These are phyloP conservation scores for Huso huso DNA, from an alignment of 2,797 vertebrate species.

Conservation along the genomic window DNA sequence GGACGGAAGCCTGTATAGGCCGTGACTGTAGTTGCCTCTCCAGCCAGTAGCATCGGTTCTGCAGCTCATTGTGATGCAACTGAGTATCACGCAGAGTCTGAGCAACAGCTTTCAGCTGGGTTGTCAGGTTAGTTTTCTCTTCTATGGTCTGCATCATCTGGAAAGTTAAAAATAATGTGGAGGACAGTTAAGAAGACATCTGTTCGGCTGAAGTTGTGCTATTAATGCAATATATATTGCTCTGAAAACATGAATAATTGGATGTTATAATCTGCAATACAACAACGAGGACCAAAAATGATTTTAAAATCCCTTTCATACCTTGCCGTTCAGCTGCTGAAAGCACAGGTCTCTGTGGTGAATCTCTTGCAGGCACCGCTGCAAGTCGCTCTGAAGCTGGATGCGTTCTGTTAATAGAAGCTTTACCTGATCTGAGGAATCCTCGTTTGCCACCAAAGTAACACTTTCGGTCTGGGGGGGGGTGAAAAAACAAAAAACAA, in stretches of 20 bases:
- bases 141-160: constrained; percentile 66
- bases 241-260: neutral
- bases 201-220: neutral
- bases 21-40: constrained; percentile 53
- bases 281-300: neutral
- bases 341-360: constrained; percentile 68
- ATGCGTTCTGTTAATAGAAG: constrained; percentile 49
- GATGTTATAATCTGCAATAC: neutral
- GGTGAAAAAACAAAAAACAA: neutral
- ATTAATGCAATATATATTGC: too few relatives aligned
- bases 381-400: constrained; percentile 60
- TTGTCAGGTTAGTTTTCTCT: constrained; percentile 60
- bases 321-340: constrained; percentile 70
- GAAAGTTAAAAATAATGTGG: neutral
- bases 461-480: constrained; percentile 34
- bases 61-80: constrained; percentile 51
- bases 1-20: constrained; percentile 31
- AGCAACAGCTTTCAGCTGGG: constrained; percentile 66
- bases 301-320: constrained; percentile 23
- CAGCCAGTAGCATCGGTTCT: constrained; percentile 65
- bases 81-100: constrained; percentile 72
- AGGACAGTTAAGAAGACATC: neutral
- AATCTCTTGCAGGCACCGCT: constrained; percentile 68
- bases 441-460: constrained; percentile 36
- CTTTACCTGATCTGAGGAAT: constrained; percentile 34